Evolutionary conservation across 2,888 invertebrate genomes (phyloP), one percentile per base, ranked within the genome.

Genomic region (Pachymerium ferrugineum): DNA sequence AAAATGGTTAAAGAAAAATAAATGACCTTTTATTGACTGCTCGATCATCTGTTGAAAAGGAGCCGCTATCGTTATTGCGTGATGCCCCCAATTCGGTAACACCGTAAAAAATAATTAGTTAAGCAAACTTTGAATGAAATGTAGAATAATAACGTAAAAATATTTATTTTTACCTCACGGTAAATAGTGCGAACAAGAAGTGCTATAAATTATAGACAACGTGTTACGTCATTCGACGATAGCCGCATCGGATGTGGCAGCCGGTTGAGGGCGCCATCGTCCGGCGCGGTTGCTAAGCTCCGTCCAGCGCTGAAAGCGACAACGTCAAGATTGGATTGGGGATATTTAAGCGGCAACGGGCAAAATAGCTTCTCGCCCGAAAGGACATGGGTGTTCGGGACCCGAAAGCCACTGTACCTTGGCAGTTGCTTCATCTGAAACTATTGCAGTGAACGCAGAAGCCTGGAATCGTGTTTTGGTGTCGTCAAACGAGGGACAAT

Each of bases 401-500:
- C 70, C 70, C 35, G 14, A 54, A 33, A 38, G 35, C 38, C 70
- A 31, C 70, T 38, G 35, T 25, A 35, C 70, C 70, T 33, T 38
- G 35, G 70, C 70, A 33, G 70, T 38, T 38, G 33, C 30, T 70
- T 38, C 70, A 70, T 31, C 70, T 29, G 31, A 33, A 30, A 19
- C 69, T 69, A 54, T 54, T 54, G 47, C 47, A 54, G 47, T 54
- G 47, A 54, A 54, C 47, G 6, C 47, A 19, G 22, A 54, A 54
- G 22, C 19, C 22, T 54, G 47, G 47, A 22, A 54, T 54, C 47
- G 47, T 54, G 47, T 19, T 54, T 54, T 19, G 47, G 47, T 54
- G 47, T n/a, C 47, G 47, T 72, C 72, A 29, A 47, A 29, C 68
- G 68, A 70, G 31, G 16, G 70, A 70, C 70, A 70, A 35, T 25